Conservation (phyloP, 2,797 vertebrate species). For the Dipus sagitta region DNA sequence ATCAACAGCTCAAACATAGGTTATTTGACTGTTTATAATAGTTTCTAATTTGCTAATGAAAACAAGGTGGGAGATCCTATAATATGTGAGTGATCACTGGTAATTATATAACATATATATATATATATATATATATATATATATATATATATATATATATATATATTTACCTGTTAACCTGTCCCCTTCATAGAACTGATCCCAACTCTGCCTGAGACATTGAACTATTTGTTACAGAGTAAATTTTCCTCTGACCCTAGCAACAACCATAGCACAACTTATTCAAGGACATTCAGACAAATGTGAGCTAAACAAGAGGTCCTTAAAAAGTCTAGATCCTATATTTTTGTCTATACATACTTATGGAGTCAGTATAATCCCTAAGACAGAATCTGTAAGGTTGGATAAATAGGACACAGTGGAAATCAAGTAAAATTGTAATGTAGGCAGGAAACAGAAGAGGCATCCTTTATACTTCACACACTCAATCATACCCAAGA, state of each 20-base stretch:
- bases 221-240: neutral
- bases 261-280: neutral
- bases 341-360: neutral
- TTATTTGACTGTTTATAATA: neutral
- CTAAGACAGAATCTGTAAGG: neutral
- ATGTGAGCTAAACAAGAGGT: neutral
- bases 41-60: neutral
- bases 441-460: neutral
- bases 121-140: too few species aligned
- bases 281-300: neutral
- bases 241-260: neutral
- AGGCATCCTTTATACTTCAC: too few species aligned
- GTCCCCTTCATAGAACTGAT: too few species aligned
- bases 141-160: too few species aligned
- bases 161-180: too few species aligned
- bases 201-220: too few species aligned
- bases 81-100: neutral
- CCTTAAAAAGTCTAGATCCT: neutral
- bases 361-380: neutral
- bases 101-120: too few species aligned
- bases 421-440: neutral
- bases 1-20: neutral
- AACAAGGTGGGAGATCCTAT: neutral
- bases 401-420: neutral
- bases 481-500: neutral